These are phyloP conservation scores for Bos taurus DNA, from an alignment of 2,113 vertebrate species.

Conservation along the genomic window DNA sequence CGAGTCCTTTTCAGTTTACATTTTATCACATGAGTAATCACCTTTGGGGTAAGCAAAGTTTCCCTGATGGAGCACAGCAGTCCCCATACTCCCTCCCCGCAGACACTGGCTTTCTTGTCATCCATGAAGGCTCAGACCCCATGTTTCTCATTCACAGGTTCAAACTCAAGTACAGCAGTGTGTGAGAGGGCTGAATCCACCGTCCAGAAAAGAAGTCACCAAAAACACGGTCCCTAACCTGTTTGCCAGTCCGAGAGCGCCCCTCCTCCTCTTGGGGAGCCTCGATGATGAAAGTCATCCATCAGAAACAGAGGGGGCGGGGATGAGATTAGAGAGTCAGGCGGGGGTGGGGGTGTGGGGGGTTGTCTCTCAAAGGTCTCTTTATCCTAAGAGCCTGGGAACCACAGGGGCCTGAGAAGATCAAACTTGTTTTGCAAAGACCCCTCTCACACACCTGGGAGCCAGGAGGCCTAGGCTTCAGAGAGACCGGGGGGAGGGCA, in stretches of 20 bases:
- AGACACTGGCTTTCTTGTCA: not conserved
- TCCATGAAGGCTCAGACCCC: not conserved
- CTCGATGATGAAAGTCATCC: not conserved
- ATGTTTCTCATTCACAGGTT: not conserved
- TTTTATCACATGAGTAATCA: conserved; percentile 16
- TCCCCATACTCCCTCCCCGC: not conserved
- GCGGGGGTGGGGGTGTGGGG: not conserved
- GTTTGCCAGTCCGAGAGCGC: not conserved
- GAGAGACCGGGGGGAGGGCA: not conserved
- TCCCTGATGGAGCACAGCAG: not conserved
- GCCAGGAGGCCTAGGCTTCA: not conserved
- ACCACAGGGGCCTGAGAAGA: not conserved
- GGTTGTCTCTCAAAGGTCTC: not conserved
- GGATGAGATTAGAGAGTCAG: not conserved
- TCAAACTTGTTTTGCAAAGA: not conserved
- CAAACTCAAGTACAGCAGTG: not conserved
- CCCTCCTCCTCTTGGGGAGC: not conserved
- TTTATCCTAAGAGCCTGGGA: not conserved
- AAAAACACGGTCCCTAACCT: not conserved
- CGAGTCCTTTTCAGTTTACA: not conserved
- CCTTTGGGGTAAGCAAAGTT: not conserved
- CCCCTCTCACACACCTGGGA: not conserved
- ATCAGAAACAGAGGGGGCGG: too few species aligned
- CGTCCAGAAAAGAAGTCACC: not conserved
- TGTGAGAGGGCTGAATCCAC: not conserved